A percentile compares a stretch with the other conserved stretches of the same genome.
phyloP scores from a whole-genome alignment of 2,797 vertebrate species.

The Pristis pectinata region DNA sequence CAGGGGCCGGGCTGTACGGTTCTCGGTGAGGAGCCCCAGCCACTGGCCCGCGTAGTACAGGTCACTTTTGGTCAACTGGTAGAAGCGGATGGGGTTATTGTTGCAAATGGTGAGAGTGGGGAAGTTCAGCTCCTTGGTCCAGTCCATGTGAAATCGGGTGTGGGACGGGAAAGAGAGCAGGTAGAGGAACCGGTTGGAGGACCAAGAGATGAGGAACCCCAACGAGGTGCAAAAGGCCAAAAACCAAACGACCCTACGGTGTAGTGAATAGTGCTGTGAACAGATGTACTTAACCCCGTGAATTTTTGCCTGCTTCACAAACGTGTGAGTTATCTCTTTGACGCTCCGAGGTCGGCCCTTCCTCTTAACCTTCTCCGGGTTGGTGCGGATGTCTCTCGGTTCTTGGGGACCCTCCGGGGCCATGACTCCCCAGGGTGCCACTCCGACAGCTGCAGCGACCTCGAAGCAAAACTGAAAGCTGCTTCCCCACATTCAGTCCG shows the following conservation, averaged over 20 bases:
- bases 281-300: constrained; percentile 83
- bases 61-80: constrained; percentile 92
- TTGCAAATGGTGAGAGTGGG: constrained; percentile 95
- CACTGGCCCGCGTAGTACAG: constrained; percentile 93
- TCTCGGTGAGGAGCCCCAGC: constrained; percentile 83
- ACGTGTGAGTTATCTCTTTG: constrained; percentile 49
- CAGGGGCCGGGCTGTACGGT: constrained; percentile 81
- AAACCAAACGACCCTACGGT: constrained; percentile 81
- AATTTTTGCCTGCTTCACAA: constrained; percentile 72
- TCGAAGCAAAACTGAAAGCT: constrained; percentile 62
- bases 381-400: constrained; percentile 44
- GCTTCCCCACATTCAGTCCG: constrained; percentile 63
- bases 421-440: constrained; percentile 64
- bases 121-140: constrained; percentile 88
- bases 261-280: constrained; percentile 63
- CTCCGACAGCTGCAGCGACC: constrained; percentile 63
- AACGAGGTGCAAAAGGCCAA: constrained; percentile 84
- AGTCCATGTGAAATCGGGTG: constrained; percentile 83
- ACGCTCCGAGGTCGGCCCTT: constrained; percentile 46
- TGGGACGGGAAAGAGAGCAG: constrained; percentile 92
- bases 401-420: constrained; percentile 61
- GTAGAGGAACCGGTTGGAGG: constrained; percentile 85
- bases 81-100: constrained; percentile 93
- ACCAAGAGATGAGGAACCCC: constrained; percentile 87
- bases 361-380: constrained; percentile 39